Evolutionary conservation across 2,797 vertebrate species (phyloP), one percentile per base, ranked within the genome.

Genomic region (Megaceryle alcyon): DNA sequence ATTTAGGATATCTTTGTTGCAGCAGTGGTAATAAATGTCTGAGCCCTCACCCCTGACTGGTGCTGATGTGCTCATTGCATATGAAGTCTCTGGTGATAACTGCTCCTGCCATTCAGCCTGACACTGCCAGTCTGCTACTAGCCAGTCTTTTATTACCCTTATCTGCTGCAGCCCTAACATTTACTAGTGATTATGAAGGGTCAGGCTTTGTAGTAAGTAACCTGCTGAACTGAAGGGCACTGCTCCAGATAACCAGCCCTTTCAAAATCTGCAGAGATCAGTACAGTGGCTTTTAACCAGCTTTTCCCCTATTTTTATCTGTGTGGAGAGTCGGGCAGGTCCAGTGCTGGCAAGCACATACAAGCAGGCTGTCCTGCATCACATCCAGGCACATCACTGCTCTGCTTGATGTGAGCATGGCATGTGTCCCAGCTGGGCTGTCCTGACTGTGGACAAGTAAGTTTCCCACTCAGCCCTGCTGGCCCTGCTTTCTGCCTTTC

Each of bases 341-440:
- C 37, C 64, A 26, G 59, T 0, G 0, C n/a, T 49, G 65, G 35
- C 65, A 3, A n/a, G 25, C 9, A 5, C 26, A 8, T 5, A 8
- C 0, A 3, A 61, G 43, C 0, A 0, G 75, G 68, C 54, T 33
- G 48, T 78, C 41, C 64, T 14, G 37, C 16, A 2, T 48, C 82
- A 59, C 29, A 0, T 53, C 64, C 1, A 1, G 80, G 64, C 1
- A 1, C 41, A 15, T 29, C 3, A 1, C 41, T 12, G 28, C 7
- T 1, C 43, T 77, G 54, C 56, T 53, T 37, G 46, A 71, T 2
- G 0, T 39, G 60, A 59, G 33, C 0, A 0, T 29, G 37, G 2
- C 0, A 0, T 35, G 59, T 44, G 0, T 39, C 60, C 43, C 5
- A 1, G 9, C 23, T 56, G 0, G 0, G 43, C 37, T 81, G 35